Conservation (phyloP, 23 tunicate species). For the Aplidium turbinatum region DNA sequence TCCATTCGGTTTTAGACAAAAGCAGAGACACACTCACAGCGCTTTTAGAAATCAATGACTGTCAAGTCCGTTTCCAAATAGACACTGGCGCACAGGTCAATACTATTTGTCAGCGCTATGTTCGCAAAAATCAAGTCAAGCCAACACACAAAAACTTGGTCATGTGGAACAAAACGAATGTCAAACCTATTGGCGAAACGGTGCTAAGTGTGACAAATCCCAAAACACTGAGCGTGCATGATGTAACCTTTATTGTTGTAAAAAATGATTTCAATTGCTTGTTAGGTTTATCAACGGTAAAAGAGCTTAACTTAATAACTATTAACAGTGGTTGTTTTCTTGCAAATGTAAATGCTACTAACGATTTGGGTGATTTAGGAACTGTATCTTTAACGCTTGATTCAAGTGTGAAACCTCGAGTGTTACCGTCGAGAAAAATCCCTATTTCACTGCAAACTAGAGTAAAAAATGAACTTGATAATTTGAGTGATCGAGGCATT, state of each 20-base stretch:
- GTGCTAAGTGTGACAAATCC: conserved; percentile 1
- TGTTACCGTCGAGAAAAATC: conserved; percentile 8
- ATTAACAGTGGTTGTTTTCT: conserved; percentile 7
- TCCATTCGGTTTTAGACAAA: neutral
- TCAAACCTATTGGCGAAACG: conserved; percentile 27
- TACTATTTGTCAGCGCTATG: conserved; percentile 19
- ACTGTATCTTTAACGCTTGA: conserved; percentile 5
- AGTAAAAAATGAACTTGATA: conserved; percentile 15
- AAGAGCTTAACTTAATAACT: conserved; percentile 3
- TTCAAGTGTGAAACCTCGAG: conserved; percentile 6
- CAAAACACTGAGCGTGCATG: neutral
- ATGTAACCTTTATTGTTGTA: conserved; percentile 8
- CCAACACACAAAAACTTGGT: conserved; percentile 1
- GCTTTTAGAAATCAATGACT: conserved; percentile 9
- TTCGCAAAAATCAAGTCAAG: conserved; percentile 21
- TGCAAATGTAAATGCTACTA: conserved; percentile 5
- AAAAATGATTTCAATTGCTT: conserved; percentile 22
- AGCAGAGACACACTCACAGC: conserved; percentile 3
- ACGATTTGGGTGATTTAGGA: conserved; percentile 11
- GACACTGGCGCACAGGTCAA: conserved; percentile 33
- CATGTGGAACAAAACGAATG: conserved; percentile 32
- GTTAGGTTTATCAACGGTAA: conserved; percentile 6
- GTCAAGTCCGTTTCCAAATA: conserved; percentile 24
- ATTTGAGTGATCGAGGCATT: neutral
- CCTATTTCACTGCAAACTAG: conserved; percentile 7